Evolutionary conservation across 2,888 invertebrate species (phyloP).

Genomic region (Drosophila setosimentum): DNA sequence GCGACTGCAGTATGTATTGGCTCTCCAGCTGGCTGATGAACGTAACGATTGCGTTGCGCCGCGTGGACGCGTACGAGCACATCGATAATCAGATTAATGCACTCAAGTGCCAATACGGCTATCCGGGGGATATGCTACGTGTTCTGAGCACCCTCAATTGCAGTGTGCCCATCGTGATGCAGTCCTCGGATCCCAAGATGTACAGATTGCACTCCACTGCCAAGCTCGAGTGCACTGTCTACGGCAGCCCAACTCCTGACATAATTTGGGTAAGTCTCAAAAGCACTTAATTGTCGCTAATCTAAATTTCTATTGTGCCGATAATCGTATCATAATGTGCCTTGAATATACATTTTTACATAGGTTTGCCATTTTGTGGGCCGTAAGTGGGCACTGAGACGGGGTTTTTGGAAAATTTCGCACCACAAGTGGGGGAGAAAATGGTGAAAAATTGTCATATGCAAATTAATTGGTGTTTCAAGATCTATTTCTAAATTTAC

Average conservation of each 20-base stretch:
- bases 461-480: constrained; percentile 5
- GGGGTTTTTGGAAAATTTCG: constrained; percentile 6
- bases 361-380: constrained; percentile 3
- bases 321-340: background rate
- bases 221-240: constrained; percentile 91
- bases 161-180: constrained; percentile 88
- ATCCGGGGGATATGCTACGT: constrained; percentile 89
- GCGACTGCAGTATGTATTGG: constrained; percentile 95
- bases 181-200: constrained; percentile 88
- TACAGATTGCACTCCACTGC: constrained; percentile 89
- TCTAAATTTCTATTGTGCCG: background rate
- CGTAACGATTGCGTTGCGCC: constrained; percentile 57
- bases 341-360: constrained; percentile 10
- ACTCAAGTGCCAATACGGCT: constrained; percentile 88
- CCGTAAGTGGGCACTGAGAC: constrained; percentile 6
- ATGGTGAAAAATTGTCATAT: constrained; percentile 4
- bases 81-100: constrained; percentile 86
- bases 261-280: constrained; percentile 89
- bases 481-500: background rate
- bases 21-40: constrained; percentile 88
- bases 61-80: constrained; percentile 75
- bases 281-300: background rate
- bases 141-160: constrained; percentile 91
- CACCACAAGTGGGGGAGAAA: background rate
- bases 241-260: constrained; percentile 91